Evolutionary conservation across 2,113 vertebrate genomes (phyloP), one percentile per base, ranked within the genome.

Genomic region (Columba livia): DNA sequence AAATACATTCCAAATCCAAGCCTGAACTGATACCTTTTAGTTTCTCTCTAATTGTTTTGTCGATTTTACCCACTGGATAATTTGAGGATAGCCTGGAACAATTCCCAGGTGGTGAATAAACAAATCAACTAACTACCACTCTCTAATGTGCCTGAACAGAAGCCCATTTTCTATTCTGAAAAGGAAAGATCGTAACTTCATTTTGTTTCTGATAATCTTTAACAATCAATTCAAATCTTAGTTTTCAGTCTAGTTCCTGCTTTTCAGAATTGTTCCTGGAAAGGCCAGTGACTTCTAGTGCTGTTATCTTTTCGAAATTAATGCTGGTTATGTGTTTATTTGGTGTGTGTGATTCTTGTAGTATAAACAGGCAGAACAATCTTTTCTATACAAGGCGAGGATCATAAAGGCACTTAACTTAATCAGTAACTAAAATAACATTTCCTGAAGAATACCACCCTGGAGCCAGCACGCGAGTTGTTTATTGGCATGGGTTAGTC

Each of bases 361-460:
- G 47, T 56, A 74, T 80, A 88, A 95, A 82, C 75, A 85, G 47
- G 47, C 58, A 56, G 81, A 83, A 92, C 65, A 53, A 29, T 70
- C 38, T 91, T 79, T 47, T 44, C 9, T 61, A 61, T 42, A 28
- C 17, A 60, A 71, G 48, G 31, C 42, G 70, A 57, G 50, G 47
- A 88, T 29, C 44, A 12, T 40, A 24, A 65, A 53, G 80, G 28
- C 78, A 16, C 47, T 83, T 60, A 54, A 89, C 26, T 34, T 34
- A 75, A 88, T 58, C 56, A 42, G n/a, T 83, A 71, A 95, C 44
- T 84, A 84, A 77, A 91, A 56, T 34, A 96, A 36, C 29, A 57
- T 80, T 86, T 91, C 32, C 71, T 70, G 38, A 61, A 83, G 58
- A 25, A 66, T 28, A 79, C 31, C 58, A 71, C 50, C 3, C 31